Base-by-base conservation (phyloP, 1,140 invertebrate genomes). In the Uloborus diversus region DNA sequence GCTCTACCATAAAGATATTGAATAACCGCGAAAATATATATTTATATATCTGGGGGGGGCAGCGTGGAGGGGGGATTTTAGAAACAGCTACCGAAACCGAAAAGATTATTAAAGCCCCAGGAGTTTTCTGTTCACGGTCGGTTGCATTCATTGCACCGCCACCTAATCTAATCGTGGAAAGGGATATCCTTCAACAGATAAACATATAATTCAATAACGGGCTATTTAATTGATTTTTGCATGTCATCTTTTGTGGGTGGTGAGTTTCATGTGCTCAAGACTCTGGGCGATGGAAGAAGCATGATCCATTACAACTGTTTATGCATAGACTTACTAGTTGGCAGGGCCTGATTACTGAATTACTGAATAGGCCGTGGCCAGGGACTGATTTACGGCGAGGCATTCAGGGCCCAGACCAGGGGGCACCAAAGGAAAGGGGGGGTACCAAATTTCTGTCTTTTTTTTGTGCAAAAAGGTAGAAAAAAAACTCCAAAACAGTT, bases 151-250 rank as follows among this genome's bases (percentile, higher is more conserved):
- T 35, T 17, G 53, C 33, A 28, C n/a, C 23, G 27, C 57, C 28
- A 11, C 35, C 64, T 76, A 76, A 76, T 76, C 73, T 76, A 76
- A 65, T 76, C 35, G 64, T 13, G 71, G 9, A 1, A 17, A 20
- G 61, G n/a, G 4, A 53, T 53, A 53, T 53, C 49, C n/a, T n/a
- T 53, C 13, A 20, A 20, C 25, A 33, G 73, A 76, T 76, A 76
- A 76, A 76, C 65, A 76, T 64, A 66, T 76, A 49, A 65, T 65
- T 76, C 37, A 64, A 76, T 76, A 76, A 76, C 65, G 73, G 73
- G 47, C 23, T 65, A 61, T 76, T 76, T 76, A n/a, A 76, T 76
- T 76, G 73, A 76, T 76, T 76, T 65, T 65, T 76, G 65, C 73
- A 42, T 61, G 25, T 76, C 73, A n/a, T n/a, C 59, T 28, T 23